phyloP scores from a whole-genome alignment of 2,888 invertebrate genomes.

The Cryptus armator region DNA sequence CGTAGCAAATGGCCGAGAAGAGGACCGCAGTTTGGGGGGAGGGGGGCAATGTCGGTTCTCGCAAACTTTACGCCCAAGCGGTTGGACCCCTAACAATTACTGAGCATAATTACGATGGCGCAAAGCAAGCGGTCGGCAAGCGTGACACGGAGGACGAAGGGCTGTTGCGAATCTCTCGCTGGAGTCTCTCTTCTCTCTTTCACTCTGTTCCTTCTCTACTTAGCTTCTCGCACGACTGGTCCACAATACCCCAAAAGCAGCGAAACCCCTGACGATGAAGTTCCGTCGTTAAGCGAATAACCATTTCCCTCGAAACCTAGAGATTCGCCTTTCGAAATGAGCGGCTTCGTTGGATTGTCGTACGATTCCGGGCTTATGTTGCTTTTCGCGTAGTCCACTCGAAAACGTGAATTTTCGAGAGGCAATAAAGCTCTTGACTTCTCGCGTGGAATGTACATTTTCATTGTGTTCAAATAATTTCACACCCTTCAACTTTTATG shows the following conservation, averaged over 20 bases:
- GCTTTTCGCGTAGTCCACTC: not conserved
- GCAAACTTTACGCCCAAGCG: conserved; percentile 74
- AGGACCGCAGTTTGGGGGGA: conserved; percentile 41
- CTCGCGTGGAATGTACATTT: not conserved
- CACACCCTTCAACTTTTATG: not conserved
- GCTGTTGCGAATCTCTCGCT: not conserved
- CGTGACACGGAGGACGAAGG: not conserved
- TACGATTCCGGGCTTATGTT: conserved; percentile 6
- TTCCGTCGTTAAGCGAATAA: conserved; percentile 59
- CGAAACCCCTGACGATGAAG: conserved; percentile 50
- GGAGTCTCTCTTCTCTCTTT: not conserved
- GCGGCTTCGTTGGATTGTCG: conserved; percentile 33
- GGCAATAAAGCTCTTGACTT: not conserved
- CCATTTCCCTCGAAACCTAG: conserved; percentile 38
- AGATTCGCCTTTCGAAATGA: conserved; percentile 45
- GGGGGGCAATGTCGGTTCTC: conserved; percentile 55
- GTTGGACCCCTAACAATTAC: conserved; percentile 67
- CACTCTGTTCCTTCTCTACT: not conserved
- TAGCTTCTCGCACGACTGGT: conserved; percentile 43
- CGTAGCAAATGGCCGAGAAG: conserved; percentile 33
- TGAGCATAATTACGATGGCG: conserved; percentile 63
- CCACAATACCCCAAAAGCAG: not conserved
- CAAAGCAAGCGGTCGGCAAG: conserved; percentile 26
- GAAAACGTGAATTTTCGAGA: not conserved
- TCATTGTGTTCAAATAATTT: not conserved